Conservation (phyloP, 2,888 invertebrate genomes). For the Scaptomyza cyrtandrae region DNA sequence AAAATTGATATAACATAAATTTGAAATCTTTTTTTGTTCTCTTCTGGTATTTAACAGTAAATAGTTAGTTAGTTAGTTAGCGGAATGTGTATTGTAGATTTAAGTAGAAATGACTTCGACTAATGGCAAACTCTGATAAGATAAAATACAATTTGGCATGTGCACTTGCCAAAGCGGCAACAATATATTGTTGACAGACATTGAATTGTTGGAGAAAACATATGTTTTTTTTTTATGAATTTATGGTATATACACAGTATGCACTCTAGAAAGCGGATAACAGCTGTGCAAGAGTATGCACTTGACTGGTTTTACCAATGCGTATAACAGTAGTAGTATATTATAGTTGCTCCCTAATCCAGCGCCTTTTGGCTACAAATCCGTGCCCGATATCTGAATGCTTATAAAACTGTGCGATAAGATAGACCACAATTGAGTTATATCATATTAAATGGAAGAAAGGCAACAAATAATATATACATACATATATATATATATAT, state of each 20-base stretch:
- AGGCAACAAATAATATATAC: too few relatives aligned
- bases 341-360: neutral
- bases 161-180: neutral
- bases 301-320: neutral
- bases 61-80: conserved; percentile 1
- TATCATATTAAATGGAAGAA: neutral
- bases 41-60: neutral
- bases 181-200: conserved; percentile 10
- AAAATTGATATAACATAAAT: conserved; percentile 51
- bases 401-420: conserved; percentile 1
- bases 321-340: conserved; percentile 15
- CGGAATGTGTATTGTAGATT: neutral
- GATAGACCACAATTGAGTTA: neutral
- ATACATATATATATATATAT: too few relatives aligned
- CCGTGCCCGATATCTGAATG: neutral
- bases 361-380: neutral
- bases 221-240: conserved; percentile 4
- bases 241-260: neutral
- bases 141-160: conserved; percentile 36
- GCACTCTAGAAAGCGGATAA: conserved; percentile 18
- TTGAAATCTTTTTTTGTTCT: neutral
- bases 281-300: conserved; percentile 8
- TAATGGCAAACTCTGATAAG: conserved; percentile 45
- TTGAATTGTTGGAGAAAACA: conserved; percentile 1
- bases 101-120: conserved; percentile 32